Base-by-base conservation (phyloP, 2,797 vertebrate genomes). In the Microchirus variegatus region DNA sequence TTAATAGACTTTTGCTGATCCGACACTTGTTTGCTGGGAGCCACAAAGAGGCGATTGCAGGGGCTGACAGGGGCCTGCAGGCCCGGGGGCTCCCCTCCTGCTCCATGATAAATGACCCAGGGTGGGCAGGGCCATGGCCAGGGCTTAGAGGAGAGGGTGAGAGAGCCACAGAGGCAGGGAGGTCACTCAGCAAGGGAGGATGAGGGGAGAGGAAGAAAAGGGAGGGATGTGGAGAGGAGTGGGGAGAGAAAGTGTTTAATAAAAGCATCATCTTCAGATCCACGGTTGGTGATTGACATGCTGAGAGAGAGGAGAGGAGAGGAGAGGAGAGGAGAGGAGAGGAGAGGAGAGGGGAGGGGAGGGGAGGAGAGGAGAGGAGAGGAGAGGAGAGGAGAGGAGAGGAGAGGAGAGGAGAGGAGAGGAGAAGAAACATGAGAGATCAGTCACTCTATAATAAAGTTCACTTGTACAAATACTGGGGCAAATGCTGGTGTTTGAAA, bases 1-100 rank as follows among this genome's bases (percentile, higher is more conserved):
- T 93, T 98, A 99, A 99, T 98, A 98, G 96, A 99, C 96, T 99
- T 99, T 97, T 99, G 97, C 97, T 99, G 97, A 99, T 99, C 96
- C 96, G 93, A 99, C 97, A 99, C 96, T 99, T 98, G 97, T 99
- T 99, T 97, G 95, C 95, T 96, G 94, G 95, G 93, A 95, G 95
- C 95, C 92, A 98, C 96, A 99, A 99, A 98, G 96, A 95, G 94
- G 94, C 95, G 94, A 97, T 97, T 95, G 95, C 95, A 91, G 94
- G 93, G 92, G 95, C 94, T 96, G 96, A 98, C 94, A 96, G 96
- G 95, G 94, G 94, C 94, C 94, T 93, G 91, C 95, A 89, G 95
- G 94, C 94, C 93, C 88, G 94, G 95, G 94, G 94, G 94, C 93
- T 92, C 94, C 94, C 93, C 93, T 94, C 93, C 94, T 94, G 94